Conservation (phyloP, 2,113 vertebrate species). For the Edolisoma coerulescens region DNA sequence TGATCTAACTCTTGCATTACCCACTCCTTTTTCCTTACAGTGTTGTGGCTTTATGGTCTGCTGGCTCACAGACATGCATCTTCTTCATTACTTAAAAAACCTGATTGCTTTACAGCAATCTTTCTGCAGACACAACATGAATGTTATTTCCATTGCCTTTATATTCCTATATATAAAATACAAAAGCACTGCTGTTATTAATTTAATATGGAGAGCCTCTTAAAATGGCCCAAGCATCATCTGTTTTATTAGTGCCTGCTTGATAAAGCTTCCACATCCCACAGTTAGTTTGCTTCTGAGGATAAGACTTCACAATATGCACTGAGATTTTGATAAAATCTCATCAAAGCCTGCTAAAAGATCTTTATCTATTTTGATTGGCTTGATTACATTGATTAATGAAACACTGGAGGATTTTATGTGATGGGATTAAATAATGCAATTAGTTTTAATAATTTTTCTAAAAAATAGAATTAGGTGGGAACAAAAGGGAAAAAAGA, state of each 20-base stretch:
- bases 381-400: constrained; percentile 73
- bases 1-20: background rate
- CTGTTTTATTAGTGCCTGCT: constrained; percentile 43
- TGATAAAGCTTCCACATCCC: constrained; percentile 53
- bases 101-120: background rate
- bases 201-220: constrained; percentile 31
- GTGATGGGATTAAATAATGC: constrained; percentile 69
- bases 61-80: background rate
- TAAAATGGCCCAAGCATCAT: constrained; percentile 42
- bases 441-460: constrained; percentile 70
- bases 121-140: background rate
- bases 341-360: constrained; percentile 71
- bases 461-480: constrained; percentile 61
- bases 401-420: constrained; percentile 70
- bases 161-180: background rate
- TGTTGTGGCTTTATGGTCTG: constrained; percentile 24
- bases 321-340: constrained; percentile 70
- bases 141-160: background rate
- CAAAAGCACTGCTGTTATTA: background rate
- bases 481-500: constrained; percentile 50
- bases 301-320: constrained; percentile 56
- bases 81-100: background rate
- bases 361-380: constrained; percentile 73
- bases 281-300: constrained; percentile 57
- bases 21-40: background rate